Evolutionary conservation across 1,140 invertebrate genomes (phyloP), one percentile per base, ranked within the genome.

Genomic region (Papilio helenus): DNA sequence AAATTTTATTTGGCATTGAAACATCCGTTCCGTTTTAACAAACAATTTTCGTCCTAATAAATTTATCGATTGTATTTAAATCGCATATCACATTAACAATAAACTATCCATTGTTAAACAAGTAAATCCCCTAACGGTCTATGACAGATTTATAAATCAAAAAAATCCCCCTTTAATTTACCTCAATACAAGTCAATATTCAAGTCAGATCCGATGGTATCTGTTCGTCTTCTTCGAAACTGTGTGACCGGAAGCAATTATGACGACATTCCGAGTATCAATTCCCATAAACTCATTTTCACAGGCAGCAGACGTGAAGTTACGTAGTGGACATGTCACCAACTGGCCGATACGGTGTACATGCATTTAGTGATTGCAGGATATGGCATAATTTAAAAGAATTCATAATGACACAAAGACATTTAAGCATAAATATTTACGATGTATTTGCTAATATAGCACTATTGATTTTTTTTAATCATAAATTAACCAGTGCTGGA

Each of bases 231-330:
- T 88, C 88, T 79, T 84, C 85, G 87, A 86, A 90, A 83, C 78
- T 85, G 85, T 92, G 89, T 89, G 90, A 89, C 91, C 91, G 91
- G 91, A 93, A 92, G 87, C 88, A 89, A 90, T 93, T 87, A 87
- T 88, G 79, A 87, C 87, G 87, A 86, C 85, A 89, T 93, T 91
- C 89, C 81, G 34, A 81, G 88, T 89, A 91, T 83, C 84, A 88
- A 88, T 90, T 87, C 85, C 86, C 83, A 89, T 89, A 88, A 89
- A 88, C 83, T 81, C 86, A 92, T 91, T 93, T 91, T 93, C 90
- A 91, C 91, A 92, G 89, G 86, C 79, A 49, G 81, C 78, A 79
- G 90, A 90, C 91, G 91, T 93, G 89, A 88, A 87, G 84, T 83
- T 82, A 86, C 80, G 83, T 82, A 82, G 81, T 77, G 76, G 51